Base-by-base conservation (phyloP, 2,888 invertebrate species). In the Ophion obscuratus region DNA sequence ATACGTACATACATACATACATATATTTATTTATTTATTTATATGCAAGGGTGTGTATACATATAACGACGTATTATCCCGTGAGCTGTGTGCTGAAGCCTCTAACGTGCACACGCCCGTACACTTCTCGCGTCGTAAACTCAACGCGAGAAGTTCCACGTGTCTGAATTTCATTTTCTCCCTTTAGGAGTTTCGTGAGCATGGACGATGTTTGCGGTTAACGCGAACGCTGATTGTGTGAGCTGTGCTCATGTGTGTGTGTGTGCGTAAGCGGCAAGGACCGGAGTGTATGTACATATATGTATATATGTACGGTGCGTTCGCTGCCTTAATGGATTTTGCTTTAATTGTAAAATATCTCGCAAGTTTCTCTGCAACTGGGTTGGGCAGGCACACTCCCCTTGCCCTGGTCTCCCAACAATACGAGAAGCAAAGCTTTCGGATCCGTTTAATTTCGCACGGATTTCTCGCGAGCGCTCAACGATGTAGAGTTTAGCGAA, bases 301-400 rank as follows among this genome's bases (percentile, higher is more conserved):
- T 7, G 7, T 40, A 40, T 40, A 40, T 40, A 40, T 40, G 9
- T 40, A 40, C 40, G 40, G 40, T 40, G 40, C 79, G 83, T 78
- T 84, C 83, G 88, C 90, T 89, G 90, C 90, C 91, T 92, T 93
- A 93, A 93, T 93, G 93, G 92, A 92, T 93, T 92, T 92, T 91
- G 90, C 90, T 91, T 91, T 93, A 92, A 93, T 92, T 92, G 92
- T 92, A 91, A 93, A 92, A 91, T 92, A 92, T 92, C 90, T 91
- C 88, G 89, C 84, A 91, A 92, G 92, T 92, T 92, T 87, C 89
- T 75, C 83, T 74, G 81, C 83, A 74, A 86, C 86, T 80, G 83
- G 74, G 80, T 62, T 77, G 76, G 68, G 77, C 83, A 61, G 44
- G 71, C 20, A 74, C 74, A 74, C 74, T 27, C 47, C 75, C 64